Evolutionary conservation across 2,888 invertebrate species (phyloP), one percentile per base, ranked within the genome.

Genomic region (Nycteola revayana): DNA sequence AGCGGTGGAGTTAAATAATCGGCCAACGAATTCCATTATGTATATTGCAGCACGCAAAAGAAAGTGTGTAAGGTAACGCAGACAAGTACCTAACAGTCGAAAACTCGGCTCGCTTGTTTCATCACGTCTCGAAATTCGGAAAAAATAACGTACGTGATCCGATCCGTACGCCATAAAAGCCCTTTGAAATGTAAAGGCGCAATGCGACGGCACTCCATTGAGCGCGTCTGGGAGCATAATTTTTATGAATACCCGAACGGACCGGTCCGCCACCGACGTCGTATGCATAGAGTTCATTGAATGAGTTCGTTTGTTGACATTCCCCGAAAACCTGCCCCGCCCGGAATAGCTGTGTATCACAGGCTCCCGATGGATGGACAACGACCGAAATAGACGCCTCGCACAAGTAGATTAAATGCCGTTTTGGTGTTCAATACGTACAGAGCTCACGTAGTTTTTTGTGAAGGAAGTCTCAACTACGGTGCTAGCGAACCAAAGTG

Each of bases 321-420:
- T 87, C 86, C 83, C 86, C 86, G 82, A 87, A 87, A 88, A 88
- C 87, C 85, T 84, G 87, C 84, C 81, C 71, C 67, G 84, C 83
- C 75, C 76, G 78, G 80, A 84, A 86, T 85, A 86, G 80, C 78
- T 59, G 68, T 69, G 73, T 65, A 69, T 62, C 67, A 55, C 60
- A 60, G 60, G 62, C 64, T 72, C 84, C 83, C 81, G 76, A 74
- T 78, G 72, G 71, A 81, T 73, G 79, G 81, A 79, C 77, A 73
- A 54, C 72, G 75, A 76, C 85, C 71, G 69, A 86, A 87, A 87
- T 87, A 87, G 84, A 81, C 67, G 57, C 69, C 63, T 61, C 70
- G 60, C 66, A 61, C 54, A 60, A 70, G 58, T 74, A 76, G 70
- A 80, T 75, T 72, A 72, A 73, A 76, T 73, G 63, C 76, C 75